Percentiles rank a stretch among this genome's conserved stretches.
Evolutionary conservation across 2,113 vertebrate species (phyloP).

Genomic region (Cavia porcellus): DNA sequence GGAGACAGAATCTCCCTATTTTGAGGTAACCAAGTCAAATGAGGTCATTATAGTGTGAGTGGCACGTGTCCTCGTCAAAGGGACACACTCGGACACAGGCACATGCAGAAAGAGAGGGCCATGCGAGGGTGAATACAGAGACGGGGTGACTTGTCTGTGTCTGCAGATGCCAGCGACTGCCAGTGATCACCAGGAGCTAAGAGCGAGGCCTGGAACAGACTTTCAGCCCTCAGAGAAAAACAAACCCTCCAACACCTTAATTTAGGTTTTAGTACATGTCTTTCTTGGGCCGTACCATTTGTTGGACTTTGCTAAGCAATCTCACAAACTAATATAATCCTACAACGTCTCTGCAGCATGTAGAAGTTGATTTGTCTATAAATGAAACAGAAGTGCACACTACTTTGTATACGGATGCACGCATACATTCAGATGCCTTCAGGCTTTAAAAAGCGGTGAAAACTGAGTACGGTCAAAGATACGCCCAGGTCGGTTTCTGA

Average conservation of each 20-base stretch:
- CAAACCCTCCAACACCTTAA: not conserved
- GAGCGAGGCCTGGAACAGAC: not conserved
- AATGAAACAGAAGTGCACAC: not conserved
- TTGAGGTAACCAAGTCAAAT: conserved; percentile 7
- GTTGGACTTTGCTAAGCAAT: not conserved
- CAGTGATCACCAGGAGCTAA: not conserved
- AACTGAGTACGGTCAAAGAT: not conserved
- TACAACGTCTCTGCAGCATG: not conserved
- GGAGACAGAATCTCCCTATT: not conserved
- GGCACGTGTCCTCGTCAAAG: not conserved
- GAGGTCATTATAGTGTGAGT: not conserved
- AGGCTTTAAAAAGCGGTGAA: not conserved
- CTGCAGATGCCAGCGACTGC: not conserved
- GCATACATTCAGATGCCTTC: not conserved
- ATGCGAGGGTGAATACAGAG: not conserved
- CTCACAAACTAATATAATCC: not conserved
- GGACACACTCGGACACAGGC: not conserved
- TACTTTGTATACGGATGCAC: not conserved
- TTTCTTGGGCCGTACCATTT: not conserved
- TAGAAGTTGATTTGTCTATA: not conserved
- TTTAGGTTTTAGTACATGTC: not conserved
- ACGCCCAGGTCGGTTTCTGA: not conserved
- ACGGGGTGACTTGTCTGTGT: not conserved
- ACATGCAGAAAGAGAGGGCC: not conserved
- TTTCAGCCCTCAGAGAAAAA: not conserved